Evolutionary conservation across 2,113 vertebrate genomes (phyloP), one percentile per base, ranked within the genome.

Genomic region (Megalops atlanticus): DNA sequence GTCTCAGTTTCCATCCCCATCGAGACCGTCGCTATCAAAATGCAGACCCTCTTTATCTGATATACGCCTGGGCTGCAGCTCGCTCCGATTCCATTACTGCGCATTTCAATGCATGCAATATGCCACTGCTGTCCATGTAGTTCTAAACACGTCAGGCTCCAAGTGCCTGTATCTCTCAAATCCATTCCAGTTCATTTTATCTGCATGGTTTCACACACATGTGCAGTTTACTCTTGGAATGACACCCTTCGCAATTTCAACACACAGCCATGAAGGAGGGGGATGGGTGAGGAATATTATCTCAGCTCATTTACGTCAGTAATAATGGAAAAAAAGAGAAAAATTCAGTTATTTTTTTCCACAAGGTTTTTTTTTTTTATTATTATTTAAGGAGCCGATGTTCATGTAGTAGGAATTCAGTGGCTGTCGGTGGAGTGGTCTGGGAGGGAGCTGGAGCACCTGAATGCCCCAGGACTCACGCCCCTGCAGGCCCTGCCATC

Each of bases 1-100:
- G 69, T 75, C 77, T 1, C 76, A 41, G 73, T 78, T 36, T 68
- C 76, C 54, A 18, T 54, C 5, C 72, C 77, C 70, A 80, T 80
- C 80, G 76, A 81, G 72, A 76, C 74, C 16, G 74, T 49, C 45
- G 33, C 74, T 43, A 31, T 76, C 74, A 24, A 35, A 31, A 41
- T 49, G n/a, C 74, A 14, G 27, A 12, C 74, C n/a, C 45, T 38
- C 41, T 76, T 49, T 41, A 49, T 76, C n/a, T 49, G 74, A 45
- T 5, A 35, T 21, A 14, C 1, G 45, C 33, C 8, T 76, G 74
- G 58, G 43, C 41, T 21, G 5, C 5, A 2, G 74, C 43, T 33
- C 40, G 14, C 31, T 40, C 12, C 12, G 14, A 31, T 52, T 15
- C 41, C 74, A 33, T 76, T 35, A 47, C 45, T 76, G 27, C 49